phyloP scores from a whole-genome alignment of 2,888 invertebrate species.

The Phymatocera aterrima region DNA sequence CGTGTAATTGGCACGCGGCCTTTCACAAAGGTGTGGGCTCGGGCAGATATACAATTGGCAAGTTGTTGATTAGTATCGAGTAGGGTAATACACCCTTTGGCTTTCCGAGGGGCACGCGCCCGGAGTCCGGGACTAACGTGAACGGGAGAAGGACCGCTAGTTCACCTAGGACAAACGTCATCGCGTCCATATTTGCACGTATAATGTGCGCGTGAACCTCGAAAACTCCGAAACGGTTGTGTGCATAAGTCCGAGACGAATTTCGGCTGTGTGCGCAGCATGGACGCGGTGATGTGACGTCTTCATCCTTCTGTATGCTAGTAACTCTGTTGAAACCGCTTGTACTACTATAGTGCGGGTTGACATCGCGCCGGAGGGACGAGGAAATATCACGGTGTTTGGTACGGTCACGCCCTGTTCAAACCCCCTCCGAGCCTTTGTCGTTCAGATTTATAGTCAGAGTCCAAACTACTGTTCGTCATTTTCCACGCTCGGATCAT shows the following conservation, averaged over 20 bases:
- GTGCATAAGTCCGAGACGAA: slow-evolving; percentile 70
- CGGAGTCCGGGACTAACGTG: slow-evolving; percentile 7
- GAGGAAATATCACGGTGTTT: not conserved
- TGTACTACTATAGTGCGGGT: no score
- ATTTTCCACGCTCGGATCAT: slow-evolving; percentile 43
- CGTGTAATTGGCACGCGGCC: slow-evolving; percentile 39
- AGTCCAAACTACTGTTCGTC: slow-evolving; percentile 34
- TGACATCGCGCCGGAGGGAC: not conserved
- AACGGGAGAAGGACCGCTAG: not conserved
- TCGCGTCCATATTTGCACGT: not conserved
- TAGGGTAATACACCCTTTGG: not conserved
- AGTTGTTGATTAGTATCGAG: slow-evolving; percentile 25
- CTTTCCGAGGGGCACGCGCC: slow-evolving; percentile 12
- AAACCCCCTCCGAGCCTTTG: slow-evolving; percentile 21
- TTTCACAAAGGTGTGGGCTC: not conserved
- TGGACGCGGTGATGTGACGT: slow-evolving; percentile 60
- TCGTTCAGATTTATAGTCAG: slow-evolving; percentile 43
- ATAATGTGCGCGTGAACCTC: not conserved
- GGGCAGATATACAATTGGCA: not conserved
- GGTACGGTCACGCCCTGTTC: slow-evolving; percentile 38
- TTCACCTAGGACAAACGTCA: slow-evolving; percentile 1
- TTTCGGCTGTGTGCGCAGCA: slow-evolving; percentile 49
- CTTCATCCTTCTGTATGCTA: slow-evolving; percentile 66
- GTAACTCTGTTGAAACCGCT: slow-evolving; percentile 2
- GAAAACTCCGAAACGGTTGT: slow-evolving; percentile 26